Base-by-base conservation (phyloP, 1,140 invertebrate species). In the Caerostris darwini region DNA sequence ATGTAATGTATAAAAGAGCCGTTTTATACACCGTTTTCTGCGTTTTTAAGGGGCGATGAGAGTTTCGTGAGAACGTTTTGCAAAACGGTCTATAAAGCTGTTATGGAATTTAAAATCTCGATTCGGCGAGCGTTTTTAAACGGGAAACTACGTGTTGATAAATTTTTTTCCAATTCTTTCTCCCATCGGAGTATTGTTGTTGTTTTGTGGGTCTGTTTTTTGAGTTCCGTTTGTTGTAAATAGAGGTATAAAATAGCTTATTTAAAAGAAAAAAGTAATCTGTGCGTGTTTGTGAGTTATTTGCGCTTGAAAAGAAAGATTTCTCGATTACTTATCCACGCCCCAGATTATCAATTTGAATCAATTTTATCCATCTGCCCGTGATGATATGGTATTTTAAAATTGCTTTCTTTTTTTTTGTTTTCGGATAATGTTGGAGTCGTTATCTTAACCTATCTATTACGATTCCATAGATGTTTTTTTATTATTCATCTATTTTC, bases 11-110 rank as follows among this genome's bases (percentile, higher is more conserved):
- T 34, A 81, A 81, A 50, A 53, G 71, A 81, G 82, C 82, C 34
- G 34, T 83, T 83, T 83, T 83, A n/a, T 34, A 34, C 34, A 2
- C 53, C 82, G 54, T 83, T 83, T 77, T 57, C 34, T 83, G 85
- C 85, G 85, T 87, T 56, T 87, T 61, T 61, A 8, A 4, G 17
- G 34, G 34, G 34, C 34, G 7, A 8, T 34, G 67, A n/a, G 77
- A 82, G 34, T 77, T 77, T 34, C 34, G 34, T 34, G 67, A n/a
- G 77, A 82, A 50, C 71, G 90, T 61, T 91, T 82, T 82, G 71
- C 71, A 91, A 91, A 91, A 91, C 58, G 90, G 90, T 82, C 71
- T 91, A 91, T 91, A 91, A 91, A 91, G 90, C 90, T 91, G 90
- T 91, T 91, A 91, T 5, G 77, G 71, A 91, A 53, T 91, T 91